Base-by-base conservation (phyloP, 2,888 invertebrate genomes). In the Chaitophorus viminalis region DNA sequence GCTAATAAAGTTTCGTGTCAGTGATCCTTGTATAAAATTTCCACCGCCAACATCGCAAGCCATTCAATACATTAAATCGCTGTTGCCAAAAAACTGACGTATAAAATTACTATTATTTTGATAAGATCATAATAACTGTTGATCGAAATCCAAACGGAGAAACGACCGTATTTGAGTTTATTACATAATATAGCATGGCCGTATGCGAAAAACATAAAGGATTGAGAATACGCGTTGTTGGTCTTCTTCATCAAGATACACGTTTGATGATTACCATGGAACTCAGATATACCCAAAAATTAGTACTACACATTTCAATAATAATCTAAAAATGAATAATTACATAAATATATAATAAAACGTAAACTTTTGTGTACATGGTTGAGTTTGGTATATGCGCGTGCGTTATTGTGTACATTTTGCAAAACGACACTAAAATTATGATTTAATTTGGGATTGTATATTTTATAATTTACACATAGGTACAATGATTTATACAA, bases 1-100 rank as follows among this genome's bases (percentile, higher is more conserved):
- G 14, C 60, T 60, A 76, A 75, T 76, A 68, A 65, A 31, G 31
- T 84, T 84, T 46, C 33, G 31, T 76, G 25, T 65, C 75, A 9
- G 31, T 39, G 65, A n/a, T 84, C 31, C 31, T 76, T 36, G 39
- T 46, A 31, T 0, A 21, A 76, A 65, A 76, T 74, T 83, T 39
- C 29, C 31, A 46, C 31, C 39, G n/a, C 9, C 36, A 21, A 70
- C 31, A 54, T 68, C 29, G 74, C 33, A 3, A 36, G n/a, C n/a
- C n/a, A 1, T 1, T 60, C 60, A 9, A 60, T 21, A 25, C 5
- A 18, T 9, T 6, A 39, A 25, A 60, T 68, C 14, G 21, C 46
- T 21, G 46, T 46, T 70, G 46, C 29, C 70, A 72, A 72, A n/a
- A 68, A 82, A 52, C 18, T 25, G 25, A 60, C 21, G 25, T 6